Base-by-base conservation (phyloP, 2,888 invertebrate species). In the Tridacna crocea region DNA sequence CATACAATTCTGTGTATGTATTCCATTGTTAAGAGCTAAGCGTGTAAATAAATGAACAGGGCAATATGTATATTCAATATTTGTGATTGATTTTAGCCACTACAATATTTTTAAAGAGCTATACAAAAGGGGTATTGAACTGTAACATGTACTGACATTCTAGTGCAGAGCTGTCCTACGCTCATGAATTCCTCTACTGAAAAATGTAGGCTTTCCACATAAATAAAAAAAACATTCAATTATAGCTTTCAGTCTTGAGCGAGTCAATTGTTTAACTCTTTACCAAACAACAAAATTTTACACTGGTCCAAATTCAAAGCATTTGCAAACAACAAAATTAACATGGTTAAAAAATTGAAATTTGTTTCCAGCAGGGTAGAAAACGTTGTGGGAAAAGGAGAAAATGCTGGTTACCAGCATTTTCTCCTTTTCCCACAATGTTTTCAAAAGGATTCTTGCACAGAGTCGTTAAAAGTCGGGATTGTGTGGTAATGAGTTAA, bases 61-160 rank as follows among this genome's bases (percentile, higher is more conserved):
- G 36, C 36, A 36, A 36, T 36, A 4, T 46, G 46, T 46, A 66
- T 66, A 66, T 66, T 66, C 66, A 66, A 66, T 66, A 66, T 66
- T 66, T 66, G 46, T 66, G 36, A 66, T 66, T 66, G 66, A 66
- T 66, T 66, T 46, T 46, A 66, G 36, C 13, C 66, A n/a, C 66
- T 66, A 36, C n/a, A 66, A 66, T 66, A n/a, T 66, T 66, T 66
- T 66, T 36, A 66, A 66, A 66, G 0, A 19, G n/a, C 36, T 46
- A 19, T 26, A 66, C 66, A 66, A 66, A 66, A 46, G 19, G 27
- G 15, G 19, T 46, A 66, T 27, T 66, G 66, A 66, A 66, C 66
- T 66, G 66, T 15, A 66, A 46, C 19, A 63, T 63, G 24, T 36
- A 36, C 36, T 36, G 36, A 55, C 55, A 66, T 66, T 46, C 10